phyloP scores from a whole-genome alignment of 2,888 invertebrate species.

The Idaea straminata region DNA sequence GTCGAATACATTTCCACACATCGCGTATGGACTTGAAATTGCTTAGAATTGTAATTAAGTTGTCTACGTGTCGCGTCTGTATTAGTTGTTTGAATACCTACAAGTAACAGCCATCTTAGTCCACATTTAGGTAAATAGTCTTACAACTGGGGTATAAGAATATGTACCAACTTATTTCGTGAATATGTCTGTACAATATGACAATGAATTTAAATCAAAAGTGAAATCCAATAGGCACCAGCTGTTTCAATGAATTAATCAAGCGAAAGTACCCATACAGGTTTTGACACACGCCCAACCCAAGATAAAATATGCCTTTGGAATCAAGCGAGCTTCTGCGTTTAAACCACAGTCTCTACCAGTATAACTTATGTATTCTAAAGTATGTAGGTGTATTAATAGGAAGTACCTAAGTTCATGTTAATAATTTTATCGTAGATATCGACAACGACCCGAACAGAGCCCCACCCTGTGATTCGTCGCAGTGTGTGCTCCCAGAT shows the following conservation, averaged over 20 bases:
- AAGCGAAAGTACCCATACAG: constrained; percentile 75
- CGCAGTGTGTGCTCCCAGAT: constrained; percentile 92
- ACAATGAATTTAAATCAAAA: constrained; percentile 47
- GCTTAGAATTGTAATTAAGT: not conserved
- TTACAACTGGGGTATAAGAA: too few species aligned
- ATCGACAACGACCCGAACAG: constrained; percentile 96
- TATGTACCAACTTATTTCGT: not conserved
- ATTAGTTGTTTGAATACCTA: too few species aligned
- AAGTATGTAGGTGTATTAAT: not conserved
- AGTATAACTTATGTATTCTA: not conserved
- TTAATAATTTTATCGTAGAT: constrained; percentile 78
- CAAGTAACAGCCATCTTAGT: too few species aligned
- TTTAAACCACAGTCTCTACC: constrained; percentile 8
- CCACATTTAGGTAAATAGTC: too few species aligned
- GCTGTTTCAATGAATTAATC: constrained; percentile 56
- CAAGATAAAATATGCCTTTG: constrained; percentile 37
- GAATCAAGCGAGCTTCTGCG: constrained; percentile 31
- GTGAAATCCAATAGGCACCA: constrained; percentile 68
- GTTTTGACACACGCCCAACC: constrained; percentile 54
- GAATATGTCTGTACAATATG: constrained; percentile 9
- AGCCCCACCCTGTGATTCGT: constrained; percentile 92
- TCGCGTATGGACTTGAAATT: not conserved
- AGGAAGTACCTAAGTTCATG: constrained; percentile 5
- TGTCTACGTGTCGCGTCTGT: too few species aligned
- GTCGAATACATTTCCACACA: not conserved